A percentile compares a stretch with the other conserved stretches of the same genome.
Evolutionary conservation across 2,797 vertebrate species (phyloP).

Genomic region (Enteromius treurensis): DNA sequence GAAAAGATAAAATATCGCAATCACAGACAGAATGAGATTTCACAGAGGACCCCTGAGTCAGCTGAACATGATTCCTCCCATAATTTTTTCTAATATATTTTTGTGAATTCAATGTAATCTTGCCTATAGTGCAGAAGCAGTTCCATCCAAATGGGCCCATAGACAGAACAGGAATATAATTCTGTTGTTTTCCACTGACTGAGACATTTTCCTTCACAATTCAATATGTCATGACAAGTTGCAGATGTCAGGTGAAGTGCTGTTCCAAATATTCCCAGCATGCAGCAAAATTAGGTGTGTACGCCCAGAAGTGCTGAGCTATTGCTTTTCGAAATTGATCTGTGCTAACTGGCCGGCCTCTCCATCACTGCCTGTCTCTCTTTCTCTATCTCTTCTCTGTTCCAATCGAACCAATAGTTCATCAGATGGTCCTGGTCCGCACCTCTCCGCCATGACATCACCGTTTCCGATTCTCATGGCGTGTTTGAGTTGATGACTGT

Average conservation of each 20-base stretch:
- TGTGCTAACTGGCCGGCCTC: slow-evolving; percentile 6
- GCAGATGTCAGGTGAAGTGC: slow-evolving; percentile 33
- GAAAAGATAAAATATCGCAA: background rate
- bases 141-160: background rate
- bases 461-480: slow-evolving; percentile 10
- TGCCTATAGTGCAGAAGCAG: background rate
- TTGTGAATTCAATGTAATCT: slow-evolving; percentile 5
- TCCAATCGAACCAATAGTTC: slow-evolving; percentile 35
- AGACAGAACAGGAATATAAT: slow-evolving; percentile 1
- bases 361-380: slow-evolving; percentile 29
- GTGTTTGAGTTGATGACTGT: slow-evolving; percentile 27
- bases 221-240: slow-evolving; percentile 35
- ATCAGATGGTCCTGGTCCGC: background rate
- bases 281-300: slow-evolving; percentile 29
- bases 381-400: slow-evolving; percentile 37
- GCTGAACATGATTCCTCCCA: background rate
- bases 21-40: background rate
- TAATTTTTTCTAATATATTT: background rate
- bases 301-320: slow-evolving; percentile 35
- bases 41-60: background rate
- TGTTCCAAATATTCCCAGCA: slow-evolving; percentile 5
- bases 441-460: background rate
- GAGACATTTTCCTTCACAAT: slow-evolving; percentile 34
- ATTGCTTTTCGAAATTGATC: slow-evolving; percentile 43
- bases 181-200: slow-evolving; percentile 40